Evolutionary conservation across 2,797 vertebrate species (phyloP).

Genomic region (Cryptoblepharus egeriae): DNA sequence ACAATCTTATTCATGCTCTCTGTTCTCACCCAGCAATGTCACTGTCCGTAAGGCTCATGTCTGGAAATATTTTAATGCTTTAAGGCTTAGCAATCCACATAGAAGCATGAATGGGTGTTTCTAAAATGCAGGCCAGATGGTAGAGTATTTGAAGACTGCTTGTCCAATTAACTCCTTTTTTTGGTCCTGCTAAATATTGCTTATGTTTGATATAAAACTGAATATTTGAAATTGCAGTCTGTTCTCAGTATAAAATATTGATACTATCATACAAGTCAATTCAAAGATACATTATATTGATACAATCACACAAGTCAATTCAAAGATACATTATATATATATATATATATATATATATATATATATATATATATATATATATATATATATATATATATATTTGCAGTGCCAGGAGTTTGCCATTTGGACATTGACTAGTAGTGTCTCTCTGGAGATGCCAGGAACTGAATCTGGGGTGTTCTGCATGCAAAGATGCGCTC

Average conservation of each 20-base stretch:
- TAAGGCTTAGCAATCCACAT: constrained; percentile 6
- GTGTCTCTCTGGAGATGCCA: too few species aligned
- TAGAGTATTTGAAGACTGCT: neutral
- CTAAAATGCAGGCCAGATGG: neutral
- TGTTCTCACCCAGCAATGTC: neutral
- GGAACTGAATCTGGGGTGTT: too few species aligned
- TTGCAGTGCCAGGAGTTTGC: neutral
- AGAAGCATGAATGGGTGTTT: neutral
- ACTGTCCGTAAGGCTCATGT: neutral
- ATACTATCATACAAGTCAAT: neutral
- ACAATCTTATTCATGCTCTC: neutral
- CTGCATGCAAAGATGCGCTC: too few species aligned
- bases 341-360: too few species aligned
- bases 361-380: too few species aligned
- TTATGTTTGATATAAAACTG: neutral
- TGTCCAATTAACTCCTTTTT: neutral
- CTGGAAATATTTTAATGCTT: neutral
- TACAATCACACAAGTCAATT: neutral
- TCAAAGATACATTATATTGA: neutral
- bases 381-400: too few species aligned
- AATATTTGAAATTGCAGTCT: neutral
- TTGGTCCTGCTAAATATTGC: neutral
- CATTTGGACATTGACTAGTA: too few species aligned
- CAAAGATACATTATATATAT: too few species aligned
- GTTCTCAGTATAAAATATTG: neutral